These are phyloP conservation scores for Pheosia gnoma DNA, from an alignment of 2,888 invertebrate genomes.

Conservation along the genomic window DNA sequence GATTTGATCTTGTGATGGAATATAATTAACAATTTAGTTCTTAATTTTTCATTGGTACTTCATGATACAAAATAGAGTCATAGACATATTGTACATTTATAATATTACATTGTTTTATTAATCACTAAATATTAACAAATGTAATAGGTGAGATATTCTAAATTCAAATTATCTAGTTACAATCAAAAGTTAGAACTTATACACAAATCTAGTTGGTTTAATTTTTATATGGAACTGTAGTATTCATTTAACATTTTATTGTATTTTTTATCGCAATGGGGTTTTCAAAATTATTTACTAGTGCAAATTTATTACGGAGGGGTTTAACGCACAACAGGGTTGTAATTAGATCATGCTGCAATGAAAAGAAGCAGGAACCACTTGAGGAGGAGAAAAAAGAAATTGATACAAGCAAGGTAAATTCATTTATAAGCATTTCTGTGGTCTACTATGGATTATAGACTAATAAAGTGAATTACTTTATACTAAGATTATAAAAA, in stretches of 20 bases:
- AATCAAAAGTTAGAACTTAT: not conserved
- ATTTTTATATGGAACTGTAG: not conserved
- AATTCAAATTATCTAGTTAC: not conserved
- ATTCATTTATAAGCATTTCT: too few species aligned
- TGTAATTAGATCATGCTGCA: slow-evolving; percentile 24
- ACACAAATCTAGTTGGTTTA: slow-evolving; percentile 60
- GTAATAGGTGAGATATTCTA: not conserved
- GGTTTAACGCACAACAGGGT: slow-evolving; percentile 25
- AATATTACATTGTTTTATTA: too few species aligned
- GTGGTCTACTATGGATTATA: too few species aligned
- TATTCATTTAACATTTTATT: slow-evolving; percentile 18
- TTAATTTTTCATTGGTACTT: too few species aligned
- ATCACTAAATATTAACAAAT: too few species aligned
- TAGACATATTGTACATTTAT: too few species aligned
- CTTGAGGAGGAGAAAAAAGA: slow-evolving; percentile 10
- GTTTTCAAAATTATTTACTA: slow-evolving; percentile 63
- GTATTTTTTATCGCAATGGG: slow-evolving; percentile 58
- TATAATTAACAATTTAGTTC: too few species aligned
- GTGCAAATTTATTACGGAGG: slow-evolving; percentile 41
- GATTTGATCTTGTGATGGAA: too few species aligned
- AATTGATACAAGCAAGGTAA: slow-evolving; percentile 39
- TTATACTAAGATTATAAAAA: not conserved
- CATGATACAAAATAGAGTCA: too few species aligned
- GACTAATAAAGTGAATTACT: too few species aligned
- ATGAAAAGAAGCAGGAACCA: not conserved